These are phyloP conservation scores for Oxycera nigricornis DNA, from an alignment of 2,888 invertebrate genomes.

Conservation along the genomic window DNA sequence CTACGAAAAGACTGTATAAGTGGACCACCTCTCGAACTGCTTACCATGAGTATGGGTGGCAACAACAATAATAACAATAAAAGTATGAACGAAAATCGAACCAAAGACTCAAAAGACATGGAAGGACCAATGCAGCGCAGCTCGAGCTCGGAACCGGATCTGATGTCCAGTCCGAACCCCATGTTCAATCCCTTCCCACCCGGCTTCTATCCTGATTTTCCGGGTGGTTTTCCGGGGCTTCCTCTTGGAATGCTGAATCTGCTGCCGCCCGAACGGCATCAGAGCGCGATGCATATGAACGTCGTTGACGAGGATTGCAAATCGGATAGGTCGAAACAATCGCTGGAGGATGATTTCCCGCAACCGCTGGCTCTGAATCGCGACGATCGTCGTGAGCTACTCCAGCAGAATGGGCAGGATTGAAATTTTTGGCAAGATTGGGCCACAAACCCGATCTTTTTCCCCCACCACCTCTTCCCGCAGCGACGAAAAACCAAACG, in stretches of 20 bases:
- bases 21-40: slow-evolving; percentile 75
- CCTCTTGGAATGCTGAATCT: slow-evolving; percentile 86
- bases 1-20: slow-evolving; percentile 87
- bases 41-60: slow-evolving; percentile 66
- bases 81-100: slow-evolving; percentile 56
- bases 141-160: slow-evolving; percentile 72
- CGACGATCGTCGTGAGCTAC: slow-evolving; percentile 69
- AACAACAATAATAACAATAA: slow-evolving; percentile 66
- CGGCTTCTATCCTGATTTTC: slow-evolving; percentile 84
- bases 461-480: slow-evolving; percentile 52
- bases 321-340: slow-evolving; percentile 70
- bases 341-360: slow-evolving; percentile 66
- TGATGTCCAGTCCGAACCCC: slow-evolving; percentile 68
- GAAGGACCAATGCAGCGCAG: slow-evolving; percentile 65
- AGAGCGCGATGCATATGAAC: slow-evolving; percentile 66
- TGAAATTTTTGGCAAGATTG: slow-evolving; percentile 66
- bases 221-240: slow-evolving; percentile 77
- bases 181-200: slow-evolving; percentile 81
- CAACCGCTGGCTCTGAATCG: slow-evolving; percentile 67
- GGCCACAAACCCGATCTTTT: slow-evolving; percentile 62
- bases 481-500: slow-evolving; percentile 41
- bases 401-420: slow-evolving; percentile 84
- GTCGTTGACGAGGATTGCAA: slow-evolving; percentile 73
- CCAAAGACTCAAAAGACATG: slow-evolving; percentile 51
- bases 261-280: slow-evolving; percentile 77